Evolutionary conservation across 2,797 vertebrate species (phyloP), one percentile per base, ranked within the genome.

Genomic region (Spondyliosoma cantharus): DNA sequence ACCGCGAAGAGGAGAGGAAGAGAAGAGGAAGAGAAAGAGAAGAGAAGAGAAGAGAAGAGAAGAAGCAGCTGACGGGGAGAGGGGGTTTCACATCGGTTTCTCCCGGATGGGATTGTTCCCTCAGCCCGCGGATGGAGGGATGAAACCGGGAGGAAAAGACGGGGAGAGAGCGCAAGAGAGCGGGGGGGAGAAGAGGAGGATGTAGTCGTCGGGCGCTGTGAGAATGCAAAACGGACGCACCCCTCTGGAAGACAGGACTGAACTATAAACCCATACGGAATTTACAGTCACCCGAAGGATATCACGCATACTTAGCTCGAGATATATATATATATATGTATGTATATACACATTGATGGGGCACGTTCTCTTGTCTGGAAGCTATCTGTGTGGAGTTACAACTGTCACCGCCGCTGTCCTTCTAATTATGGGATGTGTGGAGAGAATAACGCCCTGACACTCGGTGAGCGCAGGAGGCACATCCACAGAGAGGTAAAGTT

Each of bases 221-320:
- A 92, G 85, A 87, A 91, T 90, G 84, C 84, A 87, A 86, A 91
- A 67, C 89, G 90, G 92, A 92, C 92, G 90, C 92, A 93, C 87
- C 93, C 91, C 84, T 85, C 61, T 69, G 82, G 85, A 89, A 90
- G 84, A 83, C 63, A 16, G 82, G 81, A 58, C 71, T 84, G 80
- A 90, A 89, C 80, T 86, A 25, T 83, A 83, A 80, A 84, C 60
- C 86, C 53, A 50, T 4, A 71, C 78, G 90, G 92, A 89, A 89
- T 92, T 86, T 89, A 88, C 82, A 66, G 37, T 56, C 78, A 78
- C 25, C 70, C 22, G 14, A 56, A 82, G 91, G 91, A 89, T 89
- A 82, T 77, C 53, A 63, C 64, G 22, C 50, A 43, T 13, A 52
- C 57, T 76, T 29, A 64, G 63, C 62, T 77, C 60, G n/a, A 68